Evolutionary conservation across 2,113 vertebrate species (phyloP), one percentile per base, ranked within the genome.

Genomic region (Rallus limicola): DNA sequence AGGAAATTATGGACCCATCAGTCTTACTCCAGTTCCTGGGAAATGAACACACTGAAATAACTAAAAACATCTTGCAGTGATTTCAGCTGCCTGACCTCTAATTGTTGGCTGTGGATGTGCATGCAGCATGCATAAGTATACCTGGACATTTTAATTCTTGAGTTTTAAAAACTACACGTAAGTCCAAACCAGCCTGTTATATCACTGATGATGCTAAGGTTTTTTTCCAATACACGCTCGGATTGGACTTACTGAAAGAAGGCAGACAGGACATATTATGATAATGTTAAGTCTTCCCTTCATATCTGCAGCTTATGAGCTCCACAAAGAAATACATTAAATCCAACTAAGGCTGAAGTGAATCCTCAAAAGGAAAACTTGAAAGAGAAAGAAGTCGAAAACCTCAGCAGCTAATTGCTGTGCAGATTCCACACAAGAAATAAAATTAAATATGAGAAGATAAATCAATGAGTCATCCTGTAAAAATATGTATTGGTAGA

Each of bases 341-440:
- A 88, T 52, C 19, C 42, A 67, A 26, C 48, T 63, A 69, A 75
- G 12, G 10, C 24, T 82, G 46, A 90, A 94, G 64, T 56, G 55
- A 84, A 88, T 82, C 21, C 86, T 95, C 70, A 87, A 76, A 91
- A 96, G 42, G 46, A 87, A 75, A 90, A 89, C 24, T 82, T 95
- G 48, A 74, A 90, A 91, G 31, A 82, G 13, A 90, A 90, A 67
- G 58, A 17, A 90, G 63, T 90, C 86, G 94, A 85, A 97, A 97
- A 93, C 76, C 59, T 78, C 60, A 93, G 59, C 74, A 79, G 71
- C 63, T 80, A 93, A 92, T 60, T 88, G 52, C 42, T 79, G 28
- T 40, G 36, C 33, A 92, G 36, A 77, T 82, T 94, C 78, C 11
- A 42, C 78, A 42, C 53, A 94, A 93, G 25, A 93, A 92, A 90